Conservation (phyloP, 2,113 vertebrate species). For the Mirza zaza region DNA sequence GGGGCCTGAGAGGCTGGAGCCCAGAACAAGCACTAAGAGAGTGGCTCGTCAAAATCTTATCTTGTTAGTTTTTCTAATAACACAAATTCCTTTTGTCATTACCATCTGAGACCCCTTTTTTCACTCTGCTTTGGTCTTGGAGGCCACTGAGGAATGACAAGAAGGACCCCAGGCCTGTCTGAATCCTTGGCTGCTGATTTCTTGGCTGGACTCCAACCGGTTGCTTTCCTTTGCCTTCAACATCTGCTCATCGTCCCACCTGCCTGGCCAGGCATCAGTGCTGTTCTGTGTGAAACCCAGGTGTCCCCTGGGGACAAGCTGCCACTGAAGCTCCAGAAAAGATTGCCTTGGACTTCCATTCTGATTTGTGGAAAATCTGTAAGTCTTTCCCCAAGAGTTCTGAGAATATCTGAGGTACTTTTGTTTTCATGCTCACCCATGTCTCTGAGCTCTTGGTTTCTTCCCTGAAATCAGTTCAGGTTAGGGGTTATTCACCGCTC, state of each 20-base stretch:
- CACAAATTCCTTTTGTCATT: neutral
- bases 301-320: neutral
- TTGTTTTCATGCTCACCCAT: neutral
- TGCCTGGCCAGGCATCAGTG: neutral
- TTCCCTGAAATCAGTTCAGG: neutral
- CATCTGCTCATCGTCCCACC: neutral
- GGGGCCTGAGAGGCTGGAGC: neutral
- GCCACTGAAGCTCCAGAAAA: neutral
- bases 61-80: neutral
- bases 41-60: neutral
- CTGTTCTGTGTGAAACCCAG: neutral
- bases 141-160: neutral
- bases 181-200: neutral
- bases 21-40: neutral
- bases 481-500: neutral
- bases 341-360: neutral
- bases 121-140: neutral
- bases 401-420: neutral
- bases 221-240: neutral
- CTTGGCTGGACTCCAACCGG: neutral
- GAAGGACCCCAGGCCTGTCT: neutral
- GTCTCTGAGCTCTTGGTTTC: neutral
- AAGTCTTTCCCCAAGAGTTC: neutral
- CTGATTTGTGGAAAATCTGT: neutral
- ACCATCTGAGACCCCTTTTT: neutral